A percentile compares a stretch with the other conserved stretches of the same genome.
These are phyloP conservation scores for Apeira syringaria DNA, from an alignment of 2,888 invertebrate genomes.

Conservation along the genomic window DNA sequence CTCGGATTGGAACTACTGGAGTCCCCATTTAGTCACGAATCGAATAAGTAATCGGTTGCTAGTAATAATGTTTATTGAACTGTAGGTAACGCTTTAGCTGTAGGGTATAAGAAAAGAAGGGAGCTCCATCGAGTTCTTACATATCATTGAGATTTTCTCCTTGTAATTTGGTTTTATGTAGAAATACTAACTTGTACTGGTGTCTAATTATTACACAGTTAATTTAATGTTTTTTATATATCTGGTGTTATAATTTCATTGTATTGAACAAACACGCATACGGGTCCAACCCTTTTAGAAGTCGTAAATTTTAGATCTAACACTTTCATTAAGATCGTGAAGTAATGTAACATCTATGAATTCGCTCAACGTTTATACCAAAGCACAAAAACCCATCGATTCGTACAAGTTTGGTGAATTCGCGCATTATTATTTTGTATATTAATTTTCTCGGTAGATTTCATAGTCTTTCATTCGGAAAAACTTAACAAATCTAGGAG, in stretches of 20 bases:
- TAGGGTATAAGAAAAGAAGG: slow-evolving; percentile 70
- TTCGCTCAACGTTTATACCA: slow-evolving; percentile 83
- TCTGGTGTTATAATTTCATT: slow-evolving; percentile 52
- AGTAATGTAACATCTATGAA: slow-evolving; percentile 71
- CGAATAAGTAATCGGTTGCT: slow-evolving; percentile 53
- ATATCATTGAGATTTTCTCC: slow-evolving; percentile 83
- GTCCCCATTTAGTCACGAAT: slow-evolving; percentile 29
- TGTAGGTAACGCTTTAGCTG: slow-evolving; percentile 78
- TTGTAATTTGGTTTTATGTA: slow-evolving; percentile 65
- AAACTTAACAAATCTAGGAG: slow-evolving; percentile 77
- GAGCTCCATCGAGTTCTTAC: slow-evolving; percentile 79
- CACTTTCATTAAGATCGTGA: slow-evolving; percentile 77
- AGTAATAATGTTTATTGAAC: slow-evolving; percentile 67
- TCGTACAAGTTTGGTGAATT: slow-evolving; percentile 73
- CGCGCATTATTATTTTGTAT: slow-evolving; percentile 50
- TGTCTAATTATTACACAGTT: slow-evolving; percentile 65
- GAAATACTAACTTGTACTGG: slow-evolving; percentile 49
- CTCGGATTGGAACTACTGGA: slow-evolving; percentile 14
- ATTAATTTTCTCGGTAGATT: slow-evolving; percentile 74
- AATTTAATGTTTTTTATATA: slow-evolving; percentile 58
- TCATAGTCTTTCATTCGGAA: slow-evolving; percentile 79
- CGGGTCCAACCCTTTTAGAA: slow-evolving; percentile 82
- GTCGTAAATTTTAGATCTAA: slow-evolving; percentile 77
- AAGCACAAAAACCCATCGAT: slow-evolving; percentile 83
- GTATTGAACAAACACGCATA: slow-evolving; percentile 74